These are phyloP conservation scores for Eptatretus burgeri DNA, from an alignment of 2,113 vertebrate genomes.

Conservation along the genomic window DNA sequence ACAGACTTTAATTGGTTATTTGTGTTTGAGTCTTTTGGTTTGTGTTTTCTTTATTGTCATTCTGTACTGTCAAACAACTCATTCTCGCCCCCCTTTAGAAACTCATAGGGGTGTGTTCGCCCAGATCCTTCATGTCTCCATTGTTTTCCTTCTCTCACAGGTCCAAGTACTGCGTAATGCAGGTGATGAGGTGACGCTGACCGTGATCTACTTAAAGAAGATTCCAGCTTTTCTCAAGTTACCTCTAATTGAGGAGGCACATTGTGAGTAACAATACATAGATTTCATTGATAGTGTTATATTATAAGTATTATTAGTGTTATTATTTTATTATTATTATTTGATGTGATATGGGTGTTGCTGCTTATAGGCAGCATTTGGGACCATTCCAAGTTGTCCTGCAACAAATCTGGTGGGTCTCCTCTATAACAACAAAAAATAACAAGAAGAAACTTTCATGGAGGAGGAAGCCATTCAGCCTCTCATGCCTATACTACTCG, in stretches of 20 bases:
- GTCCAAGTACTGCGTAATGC: slow-evolving; percentile 65
- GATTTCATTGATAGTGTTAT: too few relatives aligned
- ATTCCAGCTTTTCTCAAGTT: slow-evolving; percentile 74
- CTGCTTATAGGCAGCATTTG: too few relatives aligned
- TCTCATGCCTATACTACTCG: too few relatives aligned
- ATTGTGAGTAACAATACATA: not conserved
- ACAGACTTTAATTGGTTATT: not conserved
- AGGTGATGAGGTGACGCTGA: slow-evolving; percentile 63
- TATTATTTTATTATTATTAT: too few relatives aligned
- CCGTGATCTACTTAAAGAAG: slow-evolving; percentile 64
- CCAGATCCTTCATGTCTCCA: not conserved
- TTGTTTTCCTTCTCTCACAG: slow-evolving; percentile 22
- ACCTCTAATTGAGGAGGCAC: slow-evolving; percentile 18
- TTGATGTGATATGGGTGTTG: too few relatives aligned
- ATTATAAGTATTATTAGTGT: too few relatives aligned
- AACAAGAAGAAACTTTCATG: too few relatives aligned
- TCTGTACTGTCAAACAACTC: not conserved
- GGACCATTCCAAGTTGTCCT: too few relatives aligned
- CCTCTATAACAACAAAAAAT: too few relatives aligned
- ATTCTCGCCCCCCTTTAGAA: not conserved
- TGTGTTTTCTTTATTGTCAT: not conserved
- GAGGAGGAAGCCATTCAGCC: too few relatives aligned
- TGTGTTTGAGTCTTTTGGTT: not conserved
- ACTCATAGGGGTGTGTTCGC: not conserved
- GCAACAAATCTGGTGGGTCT: too few relatives aligned